Evolutionary conservation across 2,797 vertebrate genomes (phyloP).

Genomic region (Protosalanx chinensis): DNA sequence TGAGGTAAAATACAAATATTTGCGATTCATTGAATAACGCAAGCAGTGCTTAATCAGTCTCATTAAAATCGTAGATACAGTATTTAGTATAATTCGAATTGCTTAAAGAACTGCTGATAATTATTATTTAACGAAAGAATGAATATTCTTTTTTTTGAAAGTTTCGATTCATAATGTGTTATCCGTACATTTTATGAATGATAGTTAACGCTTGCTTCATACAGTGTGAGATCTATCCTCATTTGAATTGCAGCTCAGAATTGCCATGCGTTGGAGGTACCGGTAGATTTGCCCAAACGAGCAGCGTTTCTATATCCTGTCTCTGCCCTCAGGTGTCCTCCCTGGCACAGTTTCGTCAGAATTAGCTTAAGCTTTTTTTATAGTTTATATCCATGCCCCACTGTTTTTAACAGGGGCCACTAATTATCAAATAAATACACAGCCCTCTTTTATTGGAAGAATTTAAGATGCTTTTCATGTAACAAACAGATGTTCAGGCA

Average conservation of each 20-base stretch:
- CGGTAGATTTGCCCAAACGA: slow-evolving; percentile 1
- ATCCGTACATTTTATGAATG: slow-evolving; percentile 16
- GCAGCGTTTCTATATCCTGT: not conserved
- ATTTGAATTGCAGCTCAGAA: not conserved
- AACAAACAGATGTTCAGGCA: slow-evolving; percentile 55
- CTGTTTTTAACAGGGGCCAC: slow-evolving; percentile 48
- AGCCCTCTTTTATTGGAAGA: slow-evolving; percentile 45
- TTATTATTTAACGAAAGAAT: slow-evolving; percentile 24
- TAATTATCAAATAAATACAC: slow-evolving; percentile 58
- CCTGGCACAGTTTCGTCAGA: slow-evolving; percentile 16
- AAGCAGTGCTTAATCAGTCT: slow-evolving; percentile 15
- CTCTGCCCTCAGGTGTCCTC: slow-evolving; percentile 20
- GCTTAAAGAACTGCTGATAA: slow-evolving; percentile 9
- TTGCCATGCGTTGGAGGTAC: not conserved
- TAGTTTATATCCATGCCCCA: slow-evolving; percentile 32
- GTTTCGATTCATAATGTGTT: slow-evolving; percentile 25
- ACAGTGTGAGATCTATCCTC: not conserved
- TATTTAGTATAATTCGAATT: slow-evolving; percentile 20
- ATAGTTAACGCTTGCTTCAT: not conserved
- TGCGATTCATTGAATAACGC: slow-evolving; percentile 25
- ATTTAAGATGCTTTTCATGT: slow-evolving; percentile 48
- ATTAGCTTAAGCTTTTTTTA: slow-evolving; percentile 34
- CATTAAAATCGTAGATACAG: slow-evolving; percentile 4
- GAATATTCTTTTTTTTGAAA: slow-evolving; percentile 20
- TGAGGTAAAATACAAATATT: slow-evolving; percentile 14